Evolutionary conservation across 2,888 invertebrate species (phyloP), one percentile per base, ranked within the genome.

Genomic region (Fabriciana adippe): DNA sequence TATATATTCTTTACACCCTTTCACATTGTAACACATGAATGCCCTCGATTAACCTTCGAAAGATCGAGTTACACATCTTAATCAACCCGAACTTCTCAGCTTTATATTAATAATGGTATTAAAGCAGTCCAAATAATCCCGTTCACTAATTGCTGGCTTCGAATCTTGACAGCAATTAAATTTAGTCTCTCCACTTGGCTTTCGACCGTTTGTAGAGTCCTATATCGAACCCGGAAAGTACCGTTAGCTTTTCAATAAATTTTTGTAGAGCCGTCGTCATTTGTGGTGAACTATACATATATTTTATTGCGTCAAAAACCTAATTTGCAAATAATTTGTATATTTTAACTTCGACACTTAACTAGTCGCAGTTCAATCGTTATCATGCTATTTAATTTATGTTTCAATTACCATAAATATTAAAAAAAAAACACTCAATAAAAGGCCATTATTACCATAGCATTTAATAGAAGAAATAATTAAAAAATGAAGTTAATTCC

Each of bases 91-190:
- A 64, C 66, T 60, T 67, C 73, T 75, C 74, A 77, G 78, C 75
- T 75, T 75, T 76, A 78, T 78, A 82, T 83, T 71, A 72, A 69
- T 72, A 73, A 73, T 71, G 69, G 66, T 72, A 67, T 73, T 79
- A 79, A 79, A 80, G 78, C 78, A 73, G 75, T 73, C 77, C 78
- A 81, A 80, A 84, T 83, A 81, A 81, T 79, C 80, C 79, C 77
- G 74, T 78, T 77, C 76, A 75, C 80, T 82, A 83, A 85, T 84
- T 82, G 82, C 80, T 80, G 74, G 77, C 78, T 69, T 71, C 81
- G 79, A 79, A 79, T 81, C 73, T 76, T 79, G 79, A 77, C 77
- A 76, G 76, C 85, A 83, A 86, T 85, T 84, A 82, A 83, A 82
- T 85, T 81, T 83, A 79, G 79, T 79, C 79, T 73, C 72, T 74